A percentile compares a stretch with the other conserved stretches of the same genome.
phyloP scores from a whole-genome alignment of 2,888 invertebrate species.

The Leptinotarsa haldemani region DNA sequence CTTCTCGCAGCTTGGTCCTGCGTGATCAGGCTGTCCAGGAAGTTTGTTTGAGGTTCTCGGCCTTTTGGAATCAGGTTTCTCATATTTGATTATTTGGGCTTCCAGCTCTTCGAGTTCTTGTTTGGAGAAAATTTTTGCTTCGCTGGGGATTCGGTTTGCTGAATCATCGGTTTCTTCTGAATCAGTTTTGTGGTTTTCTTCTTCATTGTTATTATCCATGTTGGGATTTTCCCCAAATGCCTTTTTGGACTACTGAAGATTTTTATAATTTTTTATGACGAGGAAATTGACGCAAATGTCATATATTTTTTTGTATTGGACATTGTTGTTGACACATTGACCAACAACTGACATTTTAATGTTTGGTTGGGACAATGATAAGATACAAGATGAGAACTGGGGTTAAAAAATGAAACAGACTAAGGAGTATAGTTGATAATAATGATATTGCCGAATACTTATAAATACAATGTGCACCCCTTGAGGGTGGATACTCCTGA shows the following conservation, averaged over 20 bases:
- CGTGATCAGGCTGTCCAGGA: slow-evolving; percentile 27
- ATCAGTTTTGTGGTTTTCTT: not conserved
- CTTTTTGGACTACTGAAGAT: slow-evolving; percentile 22
- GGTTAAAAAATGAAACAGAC: too few relatives aligned
- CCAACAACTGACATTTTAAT: not conserved
- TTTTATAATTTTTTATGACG: not conserved
- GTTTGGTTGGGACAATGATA: not conserved
- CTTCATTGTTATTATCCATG: not conserved
- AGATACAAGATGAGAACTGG: not conserved
- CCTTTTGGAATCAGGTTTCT: slow-evolving; percentile 34
- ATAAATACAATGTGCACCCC: too few relatives aligned
- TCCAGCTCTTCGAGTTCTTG: slow-evolving; percentile 21
- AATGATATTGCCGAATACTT: too few relatives aligned
- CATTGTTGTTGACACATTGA: not conserved
- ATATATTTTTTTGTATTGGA: not conserved
- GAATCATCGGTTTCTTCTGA: not conserved
- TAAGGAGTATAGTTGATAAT: too few relatives aligned
- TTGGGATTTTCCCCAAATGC: not conserved
- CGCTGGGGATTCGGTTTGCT: not conserved
- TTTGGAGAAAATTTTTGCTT: not conserved
- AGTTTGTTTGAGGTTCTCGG: slow-evolving; percentile 40
- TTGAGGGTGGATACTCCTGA: too few relatives aligned
- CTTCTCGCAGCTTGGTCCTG: slow-evolving; percentile 32
- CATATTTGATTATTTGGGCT: slow-evolving; percentile 12
- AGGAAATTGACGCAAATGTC: slow-evolving; percentile 12